Evolutionary conservation across 2,113 vertebrate species (phyloP).

Genomic region (Ancistrus triradiatus): DNA sequence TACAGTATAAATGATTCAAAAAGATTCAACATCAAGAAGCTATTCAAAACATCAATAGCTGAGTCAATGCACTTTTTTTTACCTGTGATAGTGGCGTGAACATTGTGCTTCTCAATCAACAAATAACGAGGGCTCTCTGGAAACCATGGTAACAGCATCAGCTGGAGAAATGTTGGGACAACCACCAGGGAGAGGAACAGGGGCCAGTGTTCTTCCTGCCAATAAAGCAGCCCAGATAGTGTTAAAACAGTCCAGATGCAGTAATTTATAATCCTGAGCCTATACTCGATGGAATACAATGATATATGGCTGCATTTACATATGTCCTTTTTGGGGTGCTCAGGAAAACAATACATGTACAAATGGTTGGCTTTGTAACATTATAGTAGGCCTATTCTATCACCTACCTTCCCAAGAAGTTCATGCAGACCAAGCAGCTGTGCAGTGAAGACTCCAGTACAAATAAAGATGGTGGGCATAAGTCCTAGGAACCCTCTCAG

Average conservation of each 20-base stretch:
- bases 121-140: conserved; percentile 87
- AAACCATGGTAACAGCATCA: conserved; percentile 83
- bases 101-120: conserved; percentile 80
- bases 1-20: no score
- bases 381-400: no score
- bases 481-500: conserved; percentile 82
- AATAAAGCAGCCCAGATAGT: conserved; percentile 26
- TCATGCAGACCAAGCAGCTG: conserved; percentile 83
- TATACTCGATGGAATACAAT: background rate
- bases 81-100: conserved; percentile 77
- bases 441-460: conserved; percentile 78
- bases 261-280: background rate
- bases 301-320: background rate
- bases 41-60: background rate
- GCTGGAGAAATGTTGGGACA: conserved; percentile 77
- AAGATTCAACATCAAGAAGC: no score
- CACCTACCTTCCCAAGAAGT: conserved; percentile 77
- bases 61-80: no score
- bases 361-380: no score
- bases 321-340: background rate
- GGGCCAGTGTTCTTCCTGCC: conserved; percentile 84
- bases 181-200: conserved; percentile 77
- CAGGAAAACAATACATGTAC: background rate
- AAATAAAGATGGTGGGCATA: conserved; percentile 84
- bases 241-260: background rate